Conservation (phyloP, 2,797 vertebrate species). For the Rachycentron canadum region DNA sequence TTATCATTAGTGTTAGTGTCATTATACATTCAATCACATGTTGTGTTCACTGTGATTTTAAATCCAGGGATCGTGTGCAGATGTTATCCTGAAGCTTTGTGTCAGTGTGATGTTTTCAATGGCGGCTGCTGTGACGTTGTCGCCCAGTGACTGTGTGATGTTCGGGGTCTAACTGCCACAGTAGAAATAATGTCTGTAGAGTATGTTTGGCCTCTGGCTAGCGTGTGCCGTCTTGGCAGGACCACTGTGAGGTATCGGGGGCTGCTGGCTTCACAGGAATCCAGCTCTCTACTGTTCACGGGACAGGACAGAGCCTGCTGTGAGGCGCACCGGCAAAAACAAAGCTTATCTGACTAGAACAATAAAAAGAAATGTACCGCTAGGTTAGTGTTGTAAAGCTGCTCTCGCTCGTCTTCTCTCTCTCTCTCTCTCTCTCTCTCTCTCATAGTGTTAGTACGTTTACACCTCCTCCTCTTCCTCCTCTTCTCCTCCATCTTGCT, state of each 20-base stretch:
- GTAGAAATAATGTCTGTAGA: conserved; percentile 29
- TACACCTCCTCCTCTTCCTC: conserved; percentile 42
- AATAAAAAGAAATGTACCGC: conserved; percentile 42
- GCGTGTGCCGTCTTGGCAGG: conserved; percentile 48
- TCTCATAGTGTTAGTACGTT: conserved; percentile 79
- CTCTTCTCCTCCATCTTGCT: conserved; percentile 59
- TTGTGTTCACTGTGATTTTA: conserved; percentile 6
- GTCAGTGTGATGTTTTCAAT: neutral
- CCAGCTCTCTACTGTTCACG: conserved; percentile 20
- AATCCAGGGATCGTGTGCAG: neutral
- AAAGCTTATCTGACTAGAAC: conserved; percentile 61
- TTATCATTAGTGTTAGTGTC: conserved; percentile 20
- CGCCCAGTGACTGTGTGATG: neutral
- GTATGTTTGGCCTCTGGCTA: conserved; percentile 54
- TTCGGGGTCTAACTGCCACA: conserved; percentile 19
- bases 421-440: conserved; percentile 56
- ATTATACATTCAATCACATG: conserved; percentile 21
- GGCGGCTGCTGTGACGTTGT: neutral
- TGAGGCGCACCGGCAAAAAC: conserved; percentile 54
- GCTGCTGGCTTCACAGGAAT: conserved; percentile 62
- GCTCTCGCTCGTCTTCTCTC: conserved; percentile 48
- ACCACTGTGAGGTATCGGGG: conserved; percentile 67
- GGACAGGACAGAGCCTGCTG: conserved; percentile 22
- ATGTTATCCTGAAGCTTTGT: neutral
- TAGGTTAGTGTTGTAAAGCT: conserved; percentile 64